Evolutionary conservation across 2,113 vertebrate species (phyloP).

Genomic region (Dipodomys merriami): DNA sequence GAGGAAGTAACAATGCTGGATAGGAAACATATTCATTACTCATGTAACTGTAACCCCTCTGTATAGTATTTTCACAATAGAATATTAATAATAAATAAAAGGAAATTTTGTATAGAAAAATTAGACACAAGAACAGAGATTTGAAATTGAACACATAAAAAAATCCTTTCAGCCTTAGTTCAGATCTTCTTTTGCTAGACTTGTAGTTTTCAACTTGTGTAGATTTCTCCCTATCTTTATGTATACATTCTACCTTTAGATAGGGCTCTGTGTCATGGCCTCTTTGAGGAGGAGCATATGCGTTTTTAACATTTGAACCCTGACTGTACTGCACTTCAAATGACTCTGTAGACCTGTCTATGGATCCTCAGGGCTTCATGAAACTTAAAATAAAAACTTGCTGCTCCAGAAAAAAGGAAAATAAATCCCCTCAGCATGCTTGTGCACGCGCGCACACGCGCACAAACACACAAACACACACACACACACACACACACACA

Average conservation of each 20-base stretch:
- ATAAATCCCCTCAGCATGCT: too few species aligned
- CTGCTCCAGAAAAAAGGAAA: neutral
- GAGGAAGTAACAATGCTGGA: too few species aligned
- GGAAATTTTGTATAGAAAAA: neutral
- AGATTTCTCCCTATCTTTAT: neutral
- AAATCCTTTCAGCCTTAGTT: neutral
- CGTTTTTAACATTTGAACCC: constrained; percentile 57
- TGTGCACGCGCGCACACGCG: too few species aligned
- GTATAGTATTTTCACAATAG: too few species aligned
- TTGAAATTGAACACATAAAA: constrained; percentile 29
- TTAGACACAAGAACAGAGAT: neutral
- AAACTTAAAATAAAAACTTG: constrained; percentile 58
- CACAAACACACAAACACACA: neutral
- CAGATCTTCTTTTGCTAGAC: neutral
- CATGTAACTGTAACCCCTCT: too few species aligned
- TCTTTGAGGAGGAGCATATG: neutral
- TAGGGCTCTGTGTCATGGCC: neutral
- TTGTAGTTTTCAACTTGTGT: neutral
- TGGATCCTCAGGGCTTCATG: constrained; percentile 52
- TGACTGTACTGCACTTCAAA: constrained; percentile 32
- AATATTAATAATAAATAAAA: neutral
- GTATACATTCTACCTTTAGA: neutral
- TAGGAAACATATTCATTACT: too few species aligned
- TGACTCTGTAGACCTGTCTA: constrained; percentile 14
- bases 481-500: neutral